A percentile compares a stretch with the other conserved stretches of the same genome.
These are phyloP conservation scores for Istiophorus platypterus DNA, from an alignment of 2,113 vertebrate genomes.

Conservation along the genomic window DNA sequence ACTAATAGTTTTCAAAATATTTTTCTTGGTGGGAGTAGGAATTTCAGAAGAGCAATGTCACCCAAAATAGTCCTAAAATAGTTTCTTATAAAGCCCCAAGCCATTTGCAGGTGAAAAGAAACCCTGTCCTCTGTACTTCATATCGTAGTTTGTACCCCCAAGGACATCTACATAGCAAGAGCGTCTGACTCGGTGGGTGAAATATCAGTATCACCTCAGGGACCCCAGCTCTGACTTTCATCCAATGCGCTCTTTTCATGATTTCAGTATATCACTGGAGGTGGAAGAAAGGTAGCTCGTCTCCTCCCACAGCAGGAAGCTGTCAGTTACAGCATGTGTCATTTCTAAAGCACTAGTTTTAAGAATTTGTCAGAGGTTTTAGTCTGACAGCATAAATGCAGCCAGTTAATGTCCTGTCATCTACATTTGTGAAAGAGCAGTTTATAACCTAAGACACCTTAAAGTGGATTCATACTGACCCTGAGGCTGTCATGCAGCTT, in stretches of 20 bases:
- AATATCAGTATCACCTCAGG: constrained; percentile 32
- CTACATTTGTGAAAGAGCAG: too few relatives aligned
- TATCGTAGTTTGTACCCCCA: background rate
- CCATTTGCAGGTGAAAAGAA: background rate
- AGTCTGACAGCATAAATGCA: background rate
- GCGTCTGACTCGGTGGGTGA: constrained; percentile 20
- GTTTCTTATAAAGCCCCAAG: background rate
- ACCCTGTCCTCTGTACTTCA: background rate
- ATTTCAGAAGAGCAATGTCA: background rate
- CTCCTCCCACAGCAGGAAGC: constrained; percentile 9
- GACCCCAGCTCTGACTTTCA: constrained; percentile 20
- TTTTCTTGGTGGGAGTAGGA: background rate
- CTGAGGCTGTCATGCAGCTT: background rate
- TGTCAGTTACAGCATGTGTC: background rate
- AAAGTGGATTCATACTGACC: background rate
- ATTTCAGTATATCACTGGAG: background rate
- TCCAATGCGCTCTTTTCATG: background rate
- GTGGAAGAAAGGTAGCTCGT: background rate
- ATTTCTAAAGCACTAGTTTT: background rate
- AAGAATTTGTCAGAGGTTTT: background rate
- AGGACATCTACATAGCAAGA: constrained; percentile 2
- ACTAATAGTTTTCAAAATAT: too few relatives aligned
- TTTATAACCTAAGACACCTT: background rate
- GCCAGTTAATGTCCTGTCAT: background rate
- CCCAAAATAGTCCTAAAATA: background rate